A percentile compares a stretch with the other conserved stretches of the same genome.
Evolutionary conservation across 2,797 vertebrate genomes (phyloP).

Genomic region (Taenioides sp.): DNA sequence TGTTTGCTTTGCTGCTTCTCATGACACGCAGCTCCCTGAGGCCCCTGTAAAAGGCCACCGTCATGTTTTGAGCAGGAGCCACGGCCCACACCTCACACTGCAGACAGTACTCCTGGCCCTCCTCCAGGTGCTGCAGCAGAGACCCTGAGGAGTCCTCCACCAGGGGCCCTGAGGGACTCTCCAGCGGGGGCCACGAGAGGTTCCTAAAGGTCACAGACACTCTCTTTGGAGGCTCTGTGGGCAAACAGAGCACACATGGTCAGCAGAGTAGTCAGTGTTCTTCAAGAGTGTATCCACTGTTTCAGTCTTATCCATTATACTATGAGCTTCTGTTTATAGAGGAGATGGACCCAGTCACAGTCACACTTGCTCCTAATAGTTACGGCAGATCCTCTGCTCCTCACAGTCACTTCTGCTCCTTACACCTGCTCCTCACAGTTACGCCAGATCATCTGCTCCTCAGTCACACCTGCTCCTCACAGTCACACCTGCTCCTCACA

Average conservation of each 20-base stretch:
- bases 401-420: too few species aligned
- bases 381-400: too few species aligned
- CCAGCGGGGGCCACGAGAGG: constrained; percentile 36
- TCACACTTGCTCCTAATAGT: too few species aligned
- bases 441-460: too few species aligned
- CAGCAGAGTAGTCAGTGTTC: too few species aligned
- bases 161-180: constrained; percentile 1
- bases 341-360: too few species aligned
- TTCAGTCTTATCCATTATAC: too few species aligned
- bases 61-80: constrained; percentile 47
- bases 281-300: too few species aligned
- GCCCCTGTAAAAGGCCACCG: constrained; percentile 61
- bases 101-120: constrained; percentile 42
- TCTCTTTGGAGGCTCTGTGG: constrained; percentile 58
- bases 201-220: constrained; percentile 50
- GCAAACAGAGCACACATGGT: not conserved
- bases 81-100: constrained; percentile 49
- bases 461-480: too few species aligned
- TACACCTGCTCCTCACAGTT: too few species aligned
- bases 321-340: too few species aligned
- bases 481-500: too few species aligned
- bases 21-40: constrained; percentile 1
- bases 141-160: constrained; percentile 40
- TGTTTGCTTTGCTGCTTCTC: not conserved
- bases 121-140: constrained; percentile 13